Evolutionary conservation across 2,113 vertebrate genomes (phyloP).

Genomic region (Siniperca chuatsi): DNA sequence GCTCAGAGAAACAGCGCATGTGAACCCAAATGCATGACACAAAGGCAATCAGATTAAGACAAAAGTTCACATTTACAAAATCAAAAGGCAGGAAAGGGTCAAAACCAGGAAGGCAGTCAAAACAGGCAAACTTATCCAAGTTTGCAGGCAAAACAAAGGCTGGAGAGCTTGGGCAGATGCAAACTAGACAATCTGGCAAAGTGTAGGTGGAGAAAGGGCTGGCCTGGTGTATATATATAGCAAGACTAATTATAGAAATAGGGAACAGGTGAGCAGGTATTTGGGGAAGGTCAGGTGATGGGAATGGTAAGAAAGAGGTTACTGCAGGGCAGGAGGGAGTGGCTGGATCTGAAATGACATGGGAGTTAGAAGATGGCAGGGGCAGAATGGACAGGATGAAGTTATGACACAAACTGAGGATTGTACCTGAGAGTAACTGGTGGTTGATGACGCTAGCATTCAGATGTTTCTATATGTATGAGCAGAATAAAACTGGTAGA

Average conservation of each 20-base stretch:
- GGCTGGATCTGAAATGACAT: neutral
- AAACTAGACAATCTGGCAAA: neutral
- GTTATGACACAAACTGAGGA: neutral
- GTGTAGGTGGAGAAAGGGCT: neutral
- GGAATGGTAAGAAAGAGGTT: neutral
- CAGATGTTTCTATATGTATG: neutral
- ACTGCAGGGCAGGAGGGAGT: neutral
- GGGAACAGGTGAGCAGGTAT: neutral
- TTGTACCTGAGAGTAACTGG: neutral
- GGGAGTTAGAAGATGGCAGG: neutral
- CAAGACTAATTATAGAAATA: neutral
- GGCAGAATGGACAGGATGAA: neutral
- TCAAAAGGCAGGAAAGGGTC: neutral
- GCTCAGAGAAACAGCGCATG: neutral
- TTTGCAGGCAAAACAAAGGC: neutral
- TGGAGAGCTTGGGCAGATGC: neutral
- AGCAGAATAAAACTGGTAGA: neutral
- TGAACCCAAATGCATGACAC: neutral
- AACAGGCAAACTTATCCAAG: too few relatives aligned
- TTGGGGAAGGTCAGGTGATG: neutral
- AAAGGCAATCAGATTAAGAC: neutral
- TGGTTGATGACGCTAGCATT: neutral
- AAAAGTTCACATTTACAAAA: neutral
- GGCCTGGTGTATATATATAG: neutral
- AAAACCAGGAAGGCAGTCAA: neutral